Evolutionary conservation across 2,797 vertebrate genomes (phyloP), one percentile per base, ranked within the genome.

Genomic region (Takifugu rubripes): DNA sequence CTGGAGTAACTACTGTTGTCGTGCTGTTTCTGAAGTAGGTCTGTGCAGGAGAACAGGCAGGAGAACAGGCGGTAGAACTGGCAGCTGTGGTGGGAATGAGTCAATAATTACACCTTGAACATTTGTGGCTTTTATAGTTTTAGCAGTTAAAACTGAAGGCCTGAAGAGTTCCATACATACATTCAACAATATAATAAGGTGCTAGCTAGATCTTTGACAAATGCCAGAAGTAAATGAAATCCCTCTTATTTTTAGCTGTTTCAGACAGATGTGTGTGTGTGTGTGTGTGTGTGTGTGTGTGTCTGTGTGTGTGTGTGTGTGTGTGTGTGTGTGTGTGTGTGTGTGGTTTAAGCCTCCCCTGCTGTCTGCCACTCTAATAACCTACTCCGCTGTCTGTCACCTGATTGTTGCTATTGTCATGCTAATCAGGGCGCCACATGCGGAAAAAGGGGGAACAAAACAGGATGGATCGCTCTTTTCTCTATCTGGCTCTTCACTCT

Each of bases 321-420:
- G 60, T 59, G 56, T 33, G 42, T 42, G 14, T n/a, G 44, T 64
- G 57, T 7, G 52, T 66, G 59, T 5, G 24, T 46, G 61, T 29
- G 44, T 50, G 24, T 42, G 36, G 66, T 59, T 53, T 72, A 70
- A 77, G 65, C 67, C 75, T 55, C 68, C 49, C 56, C 72, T 45
- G 61, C 72, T 56, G 56, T 49, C 75, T 66, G 66, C 58, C 73
- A 75, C 78, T 77, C 72, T 84, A 84, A 87, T 82, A 85, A 81
- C 74, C 75, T 70, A 42, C 79, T 83, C 73, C 29, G 74, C 84
- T 84, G 80, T 74, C 84, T 88, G 71, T 78, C 83, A 79, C 79
- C 81, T 85, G 84, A 89, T 89, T 88, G 87, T 77, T 66, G 68
- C 81, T 71, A 84, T 90, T 90, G 84, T 90, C 74, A 87, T 87